phyloP scores from a whole-genome alignment of 2,888 invertebrate species.

The Gibbula magus region DNA sequence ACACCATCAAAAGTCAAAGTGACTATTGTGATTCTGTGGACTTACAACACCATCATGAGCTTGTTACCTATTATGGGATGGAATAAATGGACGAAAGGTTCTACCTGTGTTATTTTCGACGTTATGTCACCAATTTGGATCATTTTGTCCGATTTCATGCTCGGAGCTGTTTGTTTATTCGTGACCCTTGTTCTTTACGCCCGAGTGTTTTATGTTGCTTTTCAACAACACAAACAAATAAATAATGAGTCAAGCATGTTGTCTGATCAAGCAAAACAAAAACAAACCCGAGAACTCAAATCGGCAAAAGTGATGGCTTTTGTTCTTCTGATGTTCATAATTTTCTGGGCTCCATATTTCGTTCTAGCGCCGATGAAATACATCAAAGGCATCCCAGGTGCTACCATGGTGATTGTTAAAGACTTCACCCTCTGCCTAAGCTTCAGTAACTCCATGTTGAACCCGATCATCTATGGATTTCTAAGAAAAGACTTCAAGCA shows the following conservation, averaged over 20 bases:
- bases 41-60: conserved; percentile 39
- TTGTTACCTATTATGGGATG: conserved; percentile 44
- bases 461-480: conserved; percentile 41
- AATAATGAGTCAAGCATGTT: not conserved
- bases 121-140: conserved; percentile 42
- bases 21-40: conserved; percentile 41
- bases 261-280: not conserved
- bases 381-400: conserved; percentile 26
- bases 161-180: conserved; percentile 34
- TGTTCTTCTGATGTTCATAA: conserved; percentile 46
- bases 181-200: conserved; percentile 40
- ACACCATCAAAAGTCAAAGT: conserved; percentile 37
- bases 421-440: conserved; percentile 39
- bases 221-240: conserved; percentile 29
- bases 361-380: conserved; percentile 44
- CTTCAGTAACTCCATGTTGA: conserved; percentile 42
- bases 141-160: conserved; percentile 37
- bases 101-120: conserved; percentile 44
- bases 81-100: conserved; percentile 39
- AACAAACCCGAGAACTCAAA: conserved; percentile 32
- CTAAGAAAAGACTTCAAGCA: conserved; percentile 42
- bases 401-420: conserved; percentile 43
- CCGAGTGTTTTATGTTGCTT: conserved; percentile 42
- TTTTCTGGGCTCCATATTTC: conserved; percentile 55
- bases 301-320: conserved; percentile 42